phyloP scores from a whole-genome alignment of 1,140 invertebrate genomes.

The Orius laevigatus region DNA sequence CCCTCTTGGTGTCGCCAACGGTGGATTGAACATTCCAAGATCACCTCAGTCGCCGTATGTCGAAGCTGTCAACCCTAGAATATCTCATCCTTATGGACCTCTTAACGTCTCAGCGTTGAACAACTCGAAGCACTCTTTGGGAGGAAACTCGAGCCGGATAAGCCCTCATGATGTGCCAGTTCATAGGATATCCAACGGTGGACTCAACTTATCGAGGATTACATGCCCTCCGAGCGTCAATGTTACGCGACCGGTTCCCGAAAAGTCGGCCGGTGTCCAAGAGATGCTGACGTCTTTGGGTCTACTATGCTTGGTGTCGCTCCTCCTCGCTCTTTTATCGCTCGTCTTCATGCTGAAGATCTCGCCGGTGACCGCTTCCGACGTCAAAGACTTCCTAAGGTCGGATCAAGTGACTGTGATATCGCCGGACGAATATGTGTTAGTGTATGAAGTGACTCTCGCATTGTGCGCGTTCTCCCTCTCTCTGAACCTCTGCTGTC shows the following conservation, averaged over 20 bases:
- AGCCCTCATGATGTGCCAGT: conserved; percentile 27
- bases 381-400: conserved; percentile 34
- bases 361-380: conserved; percentile 40
- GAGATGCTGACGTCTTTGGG: conserved; percentile 74
- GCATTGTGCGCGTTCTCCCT: conserved; percentile 74
- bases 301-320: conserved; percentile 64
- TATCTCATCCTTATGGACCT: conserved; percentile 29
- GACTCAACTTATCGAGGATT: conserved; percentile 21
- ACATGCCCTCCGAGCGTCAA: conserved; percentile 12
- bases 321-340: conserved; percentile 64
- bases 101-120: conserved; percentile 51
- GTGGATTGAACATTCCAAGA: conserved; percentile 13
- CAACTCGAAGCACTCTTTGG: conserved; percentile 54
- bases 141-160: conserved; percentile 36
- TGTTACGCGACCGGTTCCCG: conserved; percentile 13
- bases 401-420: conserved; percentile 36
- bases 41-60: conserved; percentile 4
- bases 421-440: conserved; percentile 58
- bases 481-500: conserved; percentile 73
- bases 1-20: conserved; percentile 23
- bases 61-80: not conserved
- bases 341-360: conserved; percentile 73
- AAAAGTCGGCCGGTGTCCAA: conserved; percentile 37
- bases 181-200: conserved; percentile 23
- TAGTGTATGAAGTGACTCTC: conserved; percentile 79